Evolutionary conservation across 2,888 invertebrate species (phyloP).

Genomic region (Oscheius onirici): DNA sequence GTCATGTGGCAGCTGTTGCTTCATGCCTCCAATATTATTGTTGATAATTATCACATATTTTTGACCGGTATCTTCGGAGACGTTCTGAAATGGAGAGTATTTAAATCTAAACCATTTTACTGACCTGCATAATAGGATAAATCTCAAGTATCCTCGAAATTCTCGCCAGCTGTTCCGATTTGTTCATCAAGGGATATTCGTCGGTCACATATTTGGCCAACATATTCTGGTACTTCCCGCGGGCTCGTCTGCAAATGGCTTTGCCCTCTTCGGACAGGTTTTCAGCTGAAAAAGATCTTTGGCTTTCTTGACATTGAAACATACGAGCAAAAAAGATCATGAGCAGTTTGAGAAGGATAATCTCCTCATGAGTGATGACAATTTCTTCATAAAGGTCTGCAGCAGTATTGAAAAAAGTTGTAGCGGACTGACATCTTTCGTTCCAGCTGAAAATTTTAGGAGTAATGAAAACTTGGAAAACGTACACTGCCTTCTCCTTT

Average conservation of each 20-base stretch:
- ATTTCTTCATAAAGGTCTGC: background rate
- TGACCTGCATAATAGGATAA: background rate
- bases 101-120: background rate
- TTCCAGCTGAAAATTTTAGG: conserved; percentile 2
- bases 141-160: background rate
- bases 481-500: background rate
- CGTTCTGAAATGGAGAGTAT: background rate
- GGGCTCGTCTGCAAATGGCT: conserved; percentile 5
- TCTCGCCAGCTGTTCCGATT: background rate
- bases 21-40: conserved; percentile 12
- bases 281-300: background rate
- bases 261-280: conserved; percentile 2
- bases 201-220: background rate
- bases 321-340: conserved; percentile 4
- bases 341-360: conserved; percentile 1
- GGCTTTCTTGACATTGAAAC: background rate
- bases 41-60: background rate
- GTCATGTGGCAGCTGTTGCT: background rate
- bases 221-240: conserved; percentile 9
- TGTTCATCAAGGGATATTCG: background rate
- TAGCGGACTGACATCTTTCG: background rate
- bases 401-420: background rate
- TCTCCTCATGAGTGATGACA: conserved; percentile 4
- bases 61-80: conserved; percentile 5
- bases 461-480: background rate